A percentile compares a stretch with the other conserved stretches of the same genome.
Evolutionary conservation across 2,888 invertebrate species (phyloP).

Genomic region (Ennomos fuscantarius): DNA sequence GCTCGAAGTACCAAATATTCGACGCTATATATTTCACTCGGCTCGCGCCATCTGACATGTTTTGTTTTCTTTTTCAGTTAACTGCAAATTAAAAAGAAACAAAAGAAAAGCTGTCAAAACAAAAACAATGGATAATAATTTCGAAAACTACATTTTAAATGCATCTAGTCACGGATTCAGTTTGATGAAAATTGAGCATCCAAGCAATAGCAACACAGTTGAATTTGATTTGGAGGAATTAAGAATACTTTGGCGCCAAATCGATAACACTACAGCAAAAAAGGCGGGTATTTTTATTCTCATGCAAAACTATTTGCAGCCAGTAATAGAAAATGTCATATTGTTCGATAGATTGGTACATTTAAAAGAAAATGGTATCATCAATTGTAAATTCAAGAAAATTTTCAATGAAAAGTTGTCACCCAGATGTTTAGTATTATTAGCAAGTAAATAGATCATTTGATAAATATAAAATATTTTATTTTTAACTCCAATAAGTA

Average conservation of each 20-base stretch:
- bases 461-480: slow-evolving; percentile 1
- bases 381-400: slow-evolving; percentile 74
- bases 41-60: too few relatives aligned
- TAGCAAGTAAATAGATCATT: slow-evolving; percentile 77
- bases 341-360: slow-evolving; percentile 69
- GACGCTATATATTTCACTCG: too few relatives aligned
- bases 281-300: slow-evolving; percentile 67
- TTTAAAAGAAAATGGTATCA: slow-evolving; percentile 64
- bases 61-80: slow-evolving; percentile 70
- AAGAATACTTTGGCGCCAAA: slow-evolving; percentile 59
- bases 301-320: slow-evolving; percentile 68
- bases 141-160: slow-evolving; percentile 61
- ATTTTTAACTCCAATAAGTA: neutral
- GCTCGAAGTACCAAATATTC: slow-evolving; percentile 9
- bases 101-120: slow-evolving; percentile 73
- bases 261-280: slow-evolving; percentile 47
- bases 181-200: slow-evolving; percentile 42
- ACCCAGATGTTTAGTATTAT: slow-evolving; percentile 87
- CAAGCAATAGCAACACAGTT: slow-evolving; percentile 8
- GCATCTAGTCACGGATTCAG: slow-evolving; percentile 58
- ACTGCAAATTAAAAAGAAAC: slow-evolving; percentile 68
- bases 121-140: slow-evolving; percentile 57
- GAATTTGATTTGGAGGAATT: slow-evolving; percentile 57
- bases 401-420: slow-evolving; percentile 87
- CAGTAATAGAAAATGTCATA: slow-evolving; percentile 69